These are phyloP conservation scores for Cephus cinctus DNA, from an alignment of 1,140 invertebrate genomes.

Conservation along the genomic window DNA sequence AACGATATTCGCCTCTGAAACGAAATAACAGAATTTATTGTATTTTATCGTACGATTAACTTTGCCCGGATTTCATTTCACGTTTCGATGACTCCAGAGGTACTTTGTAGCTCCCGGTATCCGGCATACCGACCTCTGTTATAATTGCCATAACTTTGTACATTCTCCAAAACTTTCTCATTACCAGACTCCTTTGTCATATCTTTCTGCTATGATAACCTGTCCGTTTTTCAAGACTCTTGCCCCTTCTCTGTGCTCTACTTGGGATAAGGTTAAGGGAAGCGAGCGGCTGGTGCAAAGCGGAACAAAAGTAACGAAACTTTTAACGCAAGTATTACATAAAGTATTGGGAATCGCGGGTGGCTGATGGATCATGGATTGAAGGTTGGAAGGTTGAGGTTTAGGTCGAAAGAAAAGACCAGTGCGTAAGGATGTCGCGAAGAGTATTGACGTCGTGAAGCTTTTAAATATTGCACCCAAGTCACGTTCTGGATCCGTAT, in stretches of 20 bases:
- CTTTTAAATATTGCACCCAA: not conserved
- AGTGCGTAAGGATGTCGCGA: not conserved
- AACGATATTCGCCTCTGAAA: no score
- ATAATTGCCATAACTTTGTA: constrained; percentile 40
- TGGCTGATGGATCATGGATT: no score
- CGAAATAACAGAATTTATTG: no score
- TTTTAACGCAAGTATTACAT: no score
- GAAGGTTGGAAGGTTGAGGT: not conserved
- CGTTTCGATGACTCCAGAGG: no score
- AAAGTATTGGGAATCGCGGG: no score
- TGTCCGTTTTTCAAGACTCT: constrained; percentile 5
- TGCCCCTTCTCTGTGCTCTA: not conserved
- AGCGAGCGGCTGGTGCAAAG: no score
- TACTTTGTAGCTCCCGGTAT: no score
- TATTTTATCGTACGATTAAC: no score
- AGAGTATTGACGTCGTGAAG: not conserved
- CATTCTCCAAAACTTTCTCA: constrained; percentile 29
- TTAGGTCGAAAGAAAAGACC: not conserved
- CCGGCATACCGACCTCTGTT: no score
- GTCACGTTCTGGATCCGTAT: not conserved
- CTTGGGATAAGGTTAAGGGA: constrained; percentile 1
- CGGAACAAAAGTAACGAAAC: no score
- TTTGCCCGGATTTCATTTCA: constrained; percentile 37
- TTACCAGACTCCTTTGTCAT: not conserved
- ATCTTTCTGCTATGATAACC: constrained; percentile 6